phyloP scores from a whole-genome alignment of 1,140 invertebrate species.

The Tachypleus tridentatus region DNA sequence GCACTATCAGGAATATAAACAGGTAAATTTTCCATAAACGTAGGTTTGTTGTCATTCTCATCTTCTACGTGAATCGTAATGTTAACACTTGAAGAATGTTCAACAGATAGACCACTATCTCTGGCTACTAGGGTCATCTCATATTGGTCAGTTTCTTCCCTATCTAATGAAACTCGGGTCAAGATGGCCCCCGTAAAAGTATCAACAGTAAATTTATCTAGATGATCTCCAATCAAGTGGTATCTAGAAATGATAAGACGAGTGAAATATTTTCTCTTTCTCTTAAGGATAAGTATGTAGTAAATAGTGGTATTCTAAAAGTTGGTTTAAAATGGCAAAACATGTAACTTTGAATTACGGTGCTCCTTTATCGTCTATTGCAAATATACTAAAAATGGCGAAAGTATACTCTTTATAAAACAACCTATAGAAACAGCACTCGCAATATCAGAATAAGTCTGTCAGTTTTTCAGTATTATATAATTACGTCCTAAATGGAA shows the following conservation, averaged over 20 bases:
- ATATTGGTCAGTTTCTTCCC: constrained; percentile 52
- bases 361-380: too few relatives aligned
- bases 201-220: constrained; percentile 23
- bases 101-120: constrained; percentile 47
- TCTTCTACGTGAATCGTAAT: constrained; percentile 64
- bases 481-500: too few relatives aligned
- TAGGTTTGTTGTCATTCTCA: constrained; percentile 76
- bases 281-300: too few relatives aligned
- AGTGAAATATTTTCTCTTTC: too few relatives aligned
- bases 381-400: too few relatives aligned
- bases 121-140: constrained; percentile 72
- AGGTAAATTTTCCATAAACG: constrained; percentile 55
- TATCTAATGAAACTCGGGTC: constrained; percentile 35
- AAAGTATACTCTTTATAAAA: too few relatives aligned
- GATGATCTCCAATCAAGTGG: constrained; percentile 10
- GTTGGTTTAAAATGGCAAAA: too few relatives aligned
- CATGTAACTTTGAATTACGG: too few relatives aligned
- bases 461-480: too few relatives aligned
- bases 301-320: too few relatives aligned
- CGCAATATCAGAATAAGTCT: too few relatives aligned
- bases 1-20: constrained; percentile 65
- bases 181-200: constrained; percentile 26
- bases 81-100: constrained; percentile 42
- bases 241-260: constrained; percentile 8
- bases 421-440: too few relatives aligned